Conservation (phyloP, 2,113 vertebrate species). For the Pluvialis apricaria region DNA sequence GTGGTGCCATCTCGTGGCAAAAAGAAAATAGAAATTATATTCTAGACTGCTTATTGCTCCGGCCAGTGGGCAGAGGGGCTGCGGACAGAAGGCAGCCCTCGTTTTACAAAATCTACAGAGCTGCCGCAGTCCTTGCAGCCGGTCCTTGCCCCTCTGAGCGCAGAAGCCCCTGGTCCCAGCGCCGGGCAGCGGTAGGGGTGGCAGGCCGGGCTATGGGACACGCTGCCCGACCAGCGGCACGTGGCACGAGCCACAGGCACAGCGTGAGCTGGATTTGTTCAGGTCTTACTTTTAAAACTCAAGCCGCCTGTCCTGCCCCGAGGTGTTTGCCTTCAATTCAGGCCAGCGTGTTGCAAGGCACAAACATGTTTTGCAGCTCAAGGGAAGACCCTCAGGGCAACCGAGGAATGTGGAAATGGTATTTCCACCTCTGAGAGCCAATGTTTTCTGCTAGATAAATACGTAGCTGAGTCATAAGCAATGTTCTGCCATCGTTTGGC, state of each 20-base stretch:
- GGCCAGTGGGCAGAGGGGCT: rapidly evolving
- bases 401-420: neutral
- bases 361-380: neutral
- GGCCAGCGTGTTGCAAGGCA: neutral
- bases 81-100: neutral
- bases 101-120: rapidly evolving
- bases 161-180: neutral
- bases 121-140: neutral
- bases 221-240: neutral
- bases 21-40: neutral
- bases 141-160: neutral
- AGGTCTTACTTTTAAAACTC: neutral
- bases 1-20: conserved; percentile 58
- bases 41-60: rapidly evolving
- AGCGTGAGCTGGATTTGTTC: neutral
- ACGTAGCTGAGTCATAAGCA: neutral
- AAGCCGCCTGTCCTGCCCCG: neutral
- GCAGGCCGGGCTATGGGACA: rapidly evolving
- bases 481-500: neutral
- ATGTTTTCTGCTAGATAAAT: neutral
- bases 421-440: neutral
- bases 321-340: neutral
- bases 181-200: neutral
- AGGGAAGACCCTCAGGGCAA: neutral
- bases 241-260: neutral